phyloP scores from a whole-genome alignment of 2,797 vertebrate species.

The Oryzias sinensis region DNA sequence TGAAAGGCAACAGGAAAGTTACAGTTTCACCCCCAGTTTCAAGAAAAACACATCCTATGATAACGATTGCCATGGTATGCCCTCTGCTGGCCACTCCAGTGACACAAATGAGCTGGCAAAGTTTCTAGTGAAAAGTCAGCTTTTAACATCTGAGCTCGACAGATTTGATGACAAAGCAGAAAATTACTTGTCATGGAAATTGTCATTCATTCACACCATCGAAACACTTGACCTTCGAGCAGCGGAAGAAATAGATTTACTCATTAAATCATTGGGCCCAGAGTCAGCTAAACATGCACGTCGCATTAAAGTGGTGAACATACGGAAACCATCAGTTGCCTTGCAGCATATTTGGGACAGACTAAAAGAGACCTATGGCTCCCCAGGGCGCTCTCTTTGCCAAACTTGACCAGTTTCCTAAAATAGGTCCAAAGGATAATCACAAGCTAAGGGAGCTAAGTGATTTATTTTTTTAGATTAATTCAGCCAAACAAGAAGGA shows the following conservation, averaged over 20 bases:
- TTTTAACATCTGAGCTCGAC: not conserved
- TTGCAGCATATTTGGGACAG: not conserved
- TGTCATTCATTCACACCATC: not conserved
- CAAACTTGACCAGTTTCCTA: conserved; percentile 1
- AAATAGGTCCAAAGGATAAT: conserved; percentile 1
- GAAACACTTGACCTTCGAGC: not conserved
- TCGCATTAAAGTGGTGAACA: not conserved
- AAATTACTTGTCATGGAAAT: not conserved
- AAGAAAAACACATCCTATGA: not conserved
- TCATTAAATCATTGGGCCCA: conserved; percentile 1
- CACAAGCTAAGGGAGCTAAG: not conserved
- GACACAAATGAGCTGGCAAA: not conserved
- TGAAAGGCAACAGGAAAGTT: not conserved
- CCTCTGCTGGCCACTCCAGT: no score
- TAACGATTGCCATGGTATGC: no score
- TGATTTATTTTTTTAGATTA: not conserved
- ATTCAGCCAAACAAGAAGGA: conserved; percentile 1
- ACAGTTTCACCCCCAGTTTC: not conserved
- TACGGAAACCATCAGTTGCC: not conserved
- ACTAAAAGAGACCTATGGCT: not conserved
- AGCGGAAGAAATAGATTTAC: not conserved
- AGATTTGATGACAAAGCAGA: not conserved
- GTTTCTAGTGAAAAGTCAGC: not conserved
- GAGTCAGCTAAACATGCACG: conserved; percentile 1
- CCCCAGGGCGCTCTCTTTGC: conserved; percentile 3